These are phyloP conservation scores for Ursus arctos DNA, from an alignment of 2,113 vertebrate species.

Conservation along the genomic window DNA sequence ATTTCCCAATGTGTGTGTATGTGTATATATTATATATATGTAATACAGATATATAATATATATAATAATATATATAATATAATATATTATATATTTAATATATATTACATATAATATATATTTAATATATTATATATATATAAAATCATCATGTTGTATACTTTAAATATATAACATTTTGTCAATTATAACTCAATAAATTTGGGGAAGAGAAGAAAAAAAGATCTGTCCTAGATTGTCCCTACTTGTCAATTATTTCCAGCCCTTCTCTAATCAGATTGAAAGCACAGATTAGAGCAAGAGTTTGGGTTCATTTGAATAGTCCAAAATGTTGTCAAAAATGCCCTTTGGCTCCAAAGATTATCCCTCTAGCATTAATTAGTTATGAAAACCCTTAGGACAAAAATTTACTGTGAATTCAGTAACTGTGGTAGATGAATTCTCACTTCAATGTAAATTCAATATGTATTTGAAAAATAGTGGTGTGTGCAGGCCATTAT, in stretches of 20 bases:
- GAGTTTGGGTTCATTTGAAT: neutral
- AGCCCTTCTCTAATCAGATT: neutral
- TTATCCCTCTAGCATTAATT: neutral
- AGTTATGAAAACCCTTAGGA: neutral
- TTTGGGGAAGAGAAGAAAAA: neutral
- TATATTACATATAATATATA: no score
- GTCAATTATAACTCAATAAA: neutral
- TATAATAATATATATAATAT: no score
- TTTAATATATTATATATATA: neutral
- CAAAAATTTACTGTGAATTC: neutral
- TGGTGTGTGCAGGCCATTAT: neutral
- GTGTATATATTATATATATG: neutral
- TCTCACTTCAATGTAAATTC: constrained; percentile 14
- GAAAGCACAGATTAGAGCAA: neutral
- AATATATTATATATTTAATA: no score
- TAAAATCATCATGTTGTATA: neutral
- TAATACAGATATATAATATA: no score
- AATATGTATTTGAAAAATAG: neutral
- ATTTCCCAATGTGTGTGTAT: neutral
- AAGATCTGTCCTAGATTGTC: neutral
- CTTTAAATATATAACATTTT: neutral
- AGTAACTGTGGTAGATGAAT: neutral
- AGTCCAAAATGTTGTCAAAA: neutral
- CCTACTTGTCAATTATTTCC: neutral
- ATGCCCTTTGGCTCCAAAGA: neutral